phyloP scores from a whole-genome alignment of 1,140 invertebrate genomes.

The Drosophila trapezifrons region DNA sequence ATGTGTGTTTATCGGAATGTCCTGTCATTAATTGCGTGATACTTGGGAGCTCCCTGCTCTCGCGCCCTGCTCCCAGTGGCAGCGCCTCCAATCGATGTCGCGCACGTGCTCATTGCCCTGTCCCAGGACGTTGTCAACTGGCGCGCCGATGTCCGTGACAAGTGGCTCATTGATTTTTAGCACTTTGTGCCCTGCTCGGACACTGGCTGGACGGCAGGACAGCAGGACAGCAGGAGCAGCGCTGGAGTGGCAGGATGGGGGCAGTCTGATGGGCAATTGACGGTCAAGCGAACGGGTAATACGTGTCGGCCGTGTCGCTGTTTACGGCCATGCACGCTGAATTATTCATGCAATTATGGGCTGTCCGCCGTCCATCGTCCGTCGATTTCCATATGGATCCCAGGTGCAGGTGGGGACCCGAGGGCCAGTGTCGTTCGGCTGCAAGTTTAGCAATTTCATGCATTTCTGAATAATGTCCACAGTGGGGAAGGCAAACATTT shows the following conservation, averaged over 20 bases:
- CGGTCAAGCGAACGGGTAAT: constrained; percentile 50
- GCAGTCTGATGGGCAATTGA: constrained; percentile 39
- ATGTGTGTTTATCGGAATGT: constrained; percentile 40
- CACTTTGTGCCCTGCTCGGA: constrained; percentile 41
- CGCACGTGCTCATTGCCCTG: constrained; percentile 47
- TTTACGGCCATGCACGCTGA: constrained; percentile 43
- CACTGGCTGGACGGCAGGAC: constrained; percentile 8
- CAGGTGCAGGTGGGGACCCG: neutral
- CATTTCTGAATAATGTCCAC: constrained; percentile 78
- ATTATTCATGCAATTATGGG: constrained; percentile 72
- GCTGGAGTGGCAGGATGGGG: constrained; percentile 5
- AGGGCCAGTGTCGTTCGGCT: constrained; percentile 5
- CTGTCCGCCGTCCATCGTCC: constrained; percentile 19
- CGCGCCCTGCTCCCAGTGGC: neutral
- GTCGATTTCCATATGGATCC: constrained; percentile 32
- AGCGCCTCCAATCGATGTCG: constrained; percentile 16
- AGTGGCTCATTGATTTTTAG: constrained; percentile 59
- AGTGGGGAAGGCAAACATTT: constrained; percentile 65
- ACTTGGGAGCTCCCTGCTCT: constrained; percentile 12
- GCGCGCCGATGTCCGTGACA: constrained; percentile 44
- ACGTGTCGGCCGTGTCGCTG: constrained; percentile 39
- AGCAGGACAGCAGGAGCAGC: neutral
- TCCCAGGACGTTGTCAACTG: constrained; percentile 36
- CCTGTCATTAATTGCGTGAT: constrained; percentile 50
- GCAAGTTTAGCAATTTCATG: constrained; percentile 75